Conservation (phyloP, 64 coral and sea anemone genomes). For the Pocillopora damicornis region DNA sequence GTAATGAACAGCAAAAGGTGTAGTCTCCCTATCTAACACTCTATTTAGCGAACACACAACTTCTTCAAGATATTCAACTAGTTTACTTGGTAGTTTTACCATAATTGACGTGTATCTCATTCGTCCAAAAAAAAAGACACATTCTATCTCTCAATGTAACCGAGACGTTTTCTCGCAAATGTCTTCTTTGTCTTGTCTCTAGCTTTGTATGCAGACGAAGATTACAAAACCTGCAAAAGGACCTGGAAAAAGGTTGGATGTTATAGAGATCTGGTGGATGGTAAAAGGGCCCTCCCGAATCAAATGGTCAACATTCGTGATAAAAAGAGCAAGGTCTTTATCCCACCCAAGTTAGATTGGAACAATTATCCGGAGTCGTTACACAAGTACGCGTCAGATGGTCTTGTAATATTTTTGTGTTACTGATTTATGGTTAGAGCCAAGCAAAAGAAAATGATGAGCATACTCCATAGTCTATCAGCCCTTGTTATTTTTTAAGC, state of each 20-base stretch:
- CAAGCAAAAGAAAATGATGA: too few relatives aligned
- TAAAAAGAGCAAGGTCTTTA: neutral
- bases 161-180: neutral
- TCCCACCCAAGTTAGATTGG: neutral
- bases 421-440: too few relatives aligned
- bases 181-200: neutral
- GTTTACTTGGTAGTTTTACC: too few relatives aligned
- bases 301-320: slow-evolving; percentile 17
- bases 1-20: too few relatives aligned
- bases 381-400: neutral
- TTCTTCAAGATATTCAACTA: too few relatives aligned
- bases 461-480: too few relatives aligned
- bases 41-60: too few relatives aligned
- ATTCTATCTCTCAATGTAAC: too few relatives aligned
- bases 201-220: neutral
- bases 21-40: too few relatives aligned
- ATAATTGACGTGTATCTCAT: too few relatives aligned
- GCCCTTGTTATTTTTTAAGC: too few relatives aligned
- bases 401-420: neutral
- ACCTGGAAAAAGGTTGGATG: slow-evolving; percentile 24
- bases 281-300: neutral
- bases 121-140: too few relatives aligned
- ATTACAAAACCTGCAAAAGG: neutral
- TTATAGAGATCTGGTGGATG: neutral
- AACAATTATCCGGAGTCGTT: neutral